Percentiles rank a stretch among this genome's conserved stretches.
These are phyloP conservation scores for Podarcis siculus DNA, from an alignment of 2,797 vertebrate species.

Conservation along the genomic window DNA sequence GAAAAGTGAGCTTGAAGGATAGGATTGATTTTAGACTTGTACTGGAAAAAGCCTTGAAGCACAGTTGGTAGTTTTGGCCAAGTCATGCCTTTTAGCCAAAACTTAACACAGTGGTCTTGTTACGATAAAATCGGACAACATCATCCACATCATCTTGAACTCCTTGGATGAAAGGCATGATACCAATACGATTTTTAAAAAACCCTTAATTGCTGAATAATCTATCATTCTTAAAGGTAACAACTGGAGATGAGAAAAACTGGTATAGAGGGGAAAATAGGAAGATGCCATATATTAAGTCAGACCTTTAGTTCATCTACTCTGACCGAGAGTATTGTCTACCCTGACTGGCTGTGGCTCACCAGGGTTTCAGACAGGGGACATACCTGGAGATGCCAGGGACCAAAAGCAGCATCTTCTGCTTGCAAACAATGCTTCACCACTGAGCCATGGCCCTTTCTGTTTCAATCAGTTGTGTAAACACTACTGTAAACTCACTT, in stretches of 20 bases:
- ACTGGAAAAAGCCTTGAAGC: not conserved
- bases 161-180: no score
- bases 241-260: not conserved
- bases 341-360: no score
- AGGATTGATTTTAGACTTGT: not conserved
- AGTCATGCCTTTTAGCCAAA: not conserved
- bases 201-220: not conserved
- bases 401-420: not conserved
- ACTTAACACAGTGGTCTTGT: not conserved
- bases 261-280: not conserved
- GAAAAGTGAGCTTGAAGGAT: not conserved
- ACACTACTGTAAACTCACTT: not conserved
- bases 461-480: not conserved
- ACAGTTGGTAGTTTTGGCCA: not conserved
- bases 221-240: not conserved
- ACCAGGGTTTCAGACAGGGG: no score
- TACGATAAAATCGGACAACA: not conserved
- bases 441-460: not conserved
- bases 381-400: no score
- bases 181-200: no score
- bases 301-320: no score
- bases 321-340: no score
- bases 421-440: not conserved
- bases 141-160: no score
- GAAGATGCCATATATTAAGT: no score